These are phyloP conservation scores for Drosophila bocki DNA, from an alignment of 1,140 invertebrate species.

Conservation along the genomic window DNA sequence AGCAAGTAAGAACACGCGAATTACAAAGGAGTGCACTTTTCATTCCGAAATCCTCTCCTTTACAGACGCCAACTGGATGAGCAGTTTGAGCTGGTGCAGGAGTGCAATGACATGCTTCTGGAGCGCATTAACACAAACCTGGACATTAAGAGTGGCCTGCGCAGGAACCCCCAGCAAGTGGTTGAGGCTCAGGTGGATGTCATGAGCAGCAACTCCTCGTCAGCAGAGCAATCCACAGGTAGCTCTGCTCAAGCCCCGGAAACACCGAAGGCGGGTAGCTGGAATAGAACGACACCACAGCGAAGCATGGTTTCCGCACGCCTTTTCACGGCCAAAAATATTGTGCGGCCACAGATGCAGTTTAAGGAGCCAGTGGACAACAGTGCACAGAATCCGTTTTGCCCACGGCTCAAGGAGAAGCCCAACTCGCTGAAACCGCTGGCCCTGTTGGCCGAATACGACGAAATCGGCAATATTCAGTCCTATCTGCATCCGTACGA, in stretches of 20 bases:
- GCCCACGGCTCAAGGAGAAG: constrained; percentile 93
- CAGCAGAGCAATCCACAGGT: constrained; percentile 9
- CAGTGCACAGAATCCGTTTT: constrained; percentile 89
- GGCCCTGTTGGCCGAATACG: constrained; percentile 89
- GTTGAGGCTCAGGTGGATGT: constrained; percentile 83
- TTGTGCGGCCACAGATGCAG: constrained; percentile 92
- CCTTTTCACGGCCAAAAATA: constrained; percentile 90
- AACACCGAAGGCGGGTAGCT: constrained; percentile 76
- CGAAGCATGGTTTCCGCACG: constrained; percentile 61
- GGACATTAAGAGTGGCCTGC: constrained; percentile 89
- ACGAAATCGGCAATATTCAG: constrained; percentile 87
- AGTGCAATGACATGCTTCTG: constrained; percentile 92
- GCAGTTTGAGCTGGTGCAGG: constrained; percentile 90
- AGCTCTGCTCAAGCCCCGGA: constrained; percentile 1
- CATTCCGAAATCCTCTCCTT: not conserved
- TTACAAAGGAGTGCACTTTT: not conserved
- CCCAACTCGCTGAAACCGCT: constrained; percentile 95
- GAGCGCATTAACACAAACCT: constrained; percentile 91
- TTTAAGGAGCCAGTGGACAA: constrained; percentile 96
- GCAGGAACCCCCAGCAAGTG: constrained; percentile 86
- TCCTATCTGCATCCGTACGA: constrained; percentile 96
- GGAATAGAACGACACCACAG: constrained; percentile 63
- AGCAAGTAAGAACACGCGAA: constrained; percentile 53
- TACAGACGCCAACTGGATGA: constrained; percentile 88
- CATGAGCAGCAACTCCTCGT: constrained; percentile 73